Evolutionary conservation across 2,113 vertebrate species (phyloP).

Genomic region (Trematocara stigmaticum): DNA sequence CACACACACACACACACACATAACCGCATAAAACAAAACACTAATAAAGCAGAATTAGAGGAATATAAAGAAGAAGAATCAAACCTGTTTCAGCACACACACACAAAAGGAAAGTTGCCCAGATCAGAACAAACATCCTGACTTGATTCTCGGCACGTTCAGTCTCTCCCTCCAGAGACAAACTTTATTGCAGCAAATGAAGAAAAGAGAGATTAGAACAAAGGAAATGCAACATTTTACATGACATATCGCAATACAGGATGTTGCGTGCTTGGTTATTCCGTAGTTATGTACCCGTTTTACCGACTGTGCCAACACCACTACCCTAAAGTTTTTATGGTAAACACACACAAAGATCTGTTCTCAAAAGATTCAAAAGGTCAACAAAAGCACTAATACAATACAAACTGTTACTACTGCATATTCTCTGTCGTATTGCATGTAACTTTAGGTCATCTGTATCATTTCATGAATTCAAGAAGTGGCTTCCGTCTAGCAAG

Average conservation of each 20-base stretch:
- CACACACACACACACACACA: not conserved
- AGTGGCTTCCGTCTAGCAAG: accelerated
- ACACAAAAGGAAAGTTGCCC: not conserved
- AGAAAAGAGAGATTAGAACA: not conserved
- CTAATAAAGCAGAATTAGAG: not conserved
- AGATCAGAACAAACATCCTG: conserved; percentile 39
- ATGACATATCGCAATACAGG: not conserved
- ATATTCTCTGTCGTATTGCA: not conserved
- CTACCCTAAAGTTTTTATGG: not conserved
- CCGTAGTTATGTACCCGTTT: not conserved
- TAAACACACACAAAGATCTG: not conserved
- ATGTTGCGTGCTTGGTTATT: not conserved
- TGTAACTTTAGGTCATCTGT: too few species aligned
- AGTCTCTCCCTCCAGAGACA: not conserved
- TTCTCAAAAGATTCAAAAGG: too few species aligned
- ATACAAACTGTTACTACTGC: too few species aligned
- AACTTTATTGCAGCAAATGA: not conserved
- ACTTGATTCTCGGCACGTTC: not conserved
- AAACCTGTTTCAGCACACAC: conserved; percentile 7
- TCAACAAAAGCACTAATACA: too few species aligned
- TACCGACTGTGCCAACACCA: not conserved
- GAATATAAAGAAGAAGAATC: not conserved
- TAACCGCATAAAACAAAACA: not conserved
- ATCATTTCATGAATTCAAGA: too few species aligned
- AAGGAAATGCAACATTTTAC: not conserved